phyloP scores from a whole-genome alignment of 37 sponge, comb jelly and placozoan species.

The Hexactinellida sp. region DNA sequence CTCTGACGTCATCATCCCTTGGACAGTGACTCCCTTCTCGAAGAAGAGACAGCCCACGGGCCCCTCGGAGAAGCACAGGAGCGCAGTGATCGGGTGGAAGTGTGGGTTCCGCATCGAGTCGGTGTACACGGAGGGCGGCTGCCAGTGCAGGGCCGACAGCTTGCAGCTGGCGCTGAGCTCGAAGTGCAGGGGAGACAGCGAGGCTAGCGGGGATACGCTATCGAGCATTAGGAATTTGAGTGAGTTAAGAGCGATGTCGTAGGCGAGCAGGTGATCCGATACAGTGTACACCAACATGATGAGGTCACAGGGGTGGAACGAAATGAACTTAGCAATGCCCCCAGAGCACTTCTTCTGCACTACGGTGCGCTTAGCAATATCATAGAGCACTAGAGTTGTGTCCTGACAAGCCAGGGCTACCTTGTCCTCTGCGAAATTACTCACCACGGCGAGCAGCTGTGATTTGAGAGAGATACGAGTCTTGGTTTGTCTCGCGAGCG shows the following conservation, averaged over 20 bases:
- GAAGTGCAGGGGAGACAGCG: background rate
- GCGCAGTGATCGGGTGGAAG: conserved; percentile 14
- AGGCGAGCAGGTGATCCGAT: background rate
- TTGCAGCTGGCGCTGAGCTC: background rate
- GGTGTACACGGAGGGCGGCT: background rate
- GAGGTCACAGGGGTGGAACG: background rate
- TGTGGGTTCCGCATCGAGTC: background rate
- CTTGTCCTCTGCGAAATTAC: conserved; percentile 2
- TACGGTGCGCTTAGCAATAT: background rate
- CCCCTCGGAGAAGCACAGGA: background rate
- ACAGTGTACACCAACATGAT: background rate
- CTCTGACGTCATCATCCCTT: conserved; percentile 13
- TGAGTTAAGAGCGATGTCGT: background rate
- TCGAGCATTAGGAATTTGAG: background rate
- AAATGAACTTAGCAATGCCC: background rate
- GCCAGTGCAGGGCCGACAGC: background rate
- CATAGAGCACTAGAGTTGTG: background rate
- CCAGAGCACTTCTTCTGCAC: background rate
- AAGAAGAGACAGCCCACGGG: background rate
- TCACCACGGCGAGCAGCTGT: background rate
- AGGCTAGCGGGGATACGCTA: background rate
- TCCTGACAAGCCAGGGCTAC: conserved; percentile 1
- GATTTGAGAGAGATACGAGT: conserved; percentile 6
- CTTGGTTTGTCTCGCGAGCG: background rate
- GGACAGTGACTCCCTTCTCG: background rate